Base-by-base conservation (phyloP, 2,888 invertebrate genomes). In the Stramonita haemastoma region DNA sequence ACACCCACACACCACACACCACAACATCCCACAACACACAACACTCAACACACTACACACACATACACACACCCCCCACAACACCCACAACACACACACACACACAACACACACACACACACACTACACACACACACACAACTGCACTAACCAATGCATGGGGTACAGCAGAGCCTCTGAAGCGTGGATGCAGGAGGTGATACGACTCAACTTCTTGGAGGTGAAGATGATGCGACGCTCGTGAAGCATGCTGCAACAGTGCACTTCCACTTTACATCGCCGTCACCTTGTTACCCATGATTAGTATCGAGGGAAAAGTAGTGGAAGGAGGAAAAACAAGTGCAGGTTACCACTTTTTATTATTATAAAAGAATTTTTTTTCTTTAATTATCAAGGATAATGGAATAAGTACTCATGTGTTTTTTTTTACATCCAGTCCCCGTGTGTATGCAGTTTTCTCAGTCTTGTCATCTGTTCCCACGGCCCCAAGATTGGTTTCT, bases 131-230 rank as follows among this genome's bases (percentile, higher is more conserved):
- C 79, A 79, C 34, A 32, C 32, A 79, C 19, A 57, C 84, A 57
- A 57, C n/a, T 32, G 32, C 32, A 86, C 86, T 86, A 91, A 96
- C 99, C 99, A 99, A 93, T 98, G 98, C 99, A 99, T 99, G 0
- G 99, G 99, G 96, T 98, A 99, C 81, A 99, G 97, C 86, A 99
- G 97, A 91, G 98, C 97, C 95, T 98, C 98, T 29, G 99, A 98
- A 26, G 99, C 99, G 96, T 99, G 98, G 46, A 96, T 95, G 91
- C 97, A 97, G 0, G 99, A 98, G 87, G 98, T 98, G 87, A 99
- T 96, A 91, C 98, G 97, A 92, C 98, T 98, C 91, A 99, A 97
- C 95, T 98, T 98, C 91, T 97, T 97, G 0, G 99, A 99, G 17
- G 98, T 98, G 94, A 99, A 98, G 89, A 99, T 97, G 90, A 99